These are phyloP conservation scores for Gerris buenoi DNA, from an alignment of 1,140 invertebrate genomes.

Conservation along the genomic window DNA sequence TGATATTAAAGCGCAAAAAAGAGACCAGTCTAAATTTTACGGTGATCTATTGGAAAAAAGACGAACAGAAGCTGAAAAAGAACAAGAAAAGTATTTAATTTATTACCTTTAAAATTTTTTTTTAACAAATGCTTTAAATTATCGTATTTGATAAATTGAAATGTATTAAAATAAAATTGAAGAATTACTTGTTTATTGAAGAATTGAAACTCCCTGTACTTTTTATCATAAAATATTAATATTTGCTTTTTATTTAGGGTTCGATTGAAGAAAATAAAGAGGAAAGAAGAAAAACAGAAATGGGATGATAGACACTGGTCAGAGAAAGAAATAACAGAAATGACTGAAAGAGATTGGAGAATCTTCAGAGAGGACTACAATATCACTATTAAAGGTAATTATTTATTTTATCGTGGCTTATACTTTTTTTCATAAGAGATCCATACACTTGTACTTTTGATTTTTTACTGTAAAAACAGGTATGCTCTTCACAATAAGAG, in stretches of 20 bases:
- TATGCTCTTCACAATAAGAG: not conserved
- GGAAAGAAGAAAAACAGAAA: conserved; percentile 93
- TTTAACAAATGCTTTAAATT: conserved; percentile 16
- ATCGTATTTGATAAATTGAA: not conserved
- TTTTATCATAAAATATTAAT: no score
- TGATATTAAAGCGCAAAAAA: conserved; percentile 92
- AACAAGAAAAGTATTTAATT: conserved; percentile 70
- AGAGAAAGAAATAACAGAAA: conserved; percentile 84
- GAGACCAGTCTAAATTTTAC: conserved; percentile 96
- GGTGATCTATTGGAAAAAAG: conserved; percentile 88
- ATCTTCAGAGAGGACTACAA: conserved; percentile 99
- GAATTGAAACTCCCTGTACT: no score
- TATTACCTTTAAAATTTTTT: conserved; percentile 4
- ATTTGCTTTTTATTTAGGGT: no score
- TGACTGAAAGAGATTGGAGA: conserved; percentile 98
- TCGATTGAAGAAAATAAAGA: conserved; percentile 81
- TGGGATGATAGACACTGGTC: conserved; percentile 99
- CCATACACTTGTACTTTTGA: no score
- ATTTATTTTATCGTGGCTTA: not conserved
- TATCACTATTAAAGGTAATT: conserved; percentile 81
- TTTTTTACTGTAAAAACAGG: not conserved
- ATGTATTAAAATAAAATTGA: not conserved
- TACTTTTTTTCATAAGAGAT: no score
- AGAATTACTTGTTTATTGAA: not conserved
- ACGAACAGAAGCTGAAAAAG: conserved; percentile 90